Evolutionary conservation across 2,888 invertebrate species (phyloP), one percentile per base, ranked within the genome.

Genomic region (Nomada flava): DNA sequence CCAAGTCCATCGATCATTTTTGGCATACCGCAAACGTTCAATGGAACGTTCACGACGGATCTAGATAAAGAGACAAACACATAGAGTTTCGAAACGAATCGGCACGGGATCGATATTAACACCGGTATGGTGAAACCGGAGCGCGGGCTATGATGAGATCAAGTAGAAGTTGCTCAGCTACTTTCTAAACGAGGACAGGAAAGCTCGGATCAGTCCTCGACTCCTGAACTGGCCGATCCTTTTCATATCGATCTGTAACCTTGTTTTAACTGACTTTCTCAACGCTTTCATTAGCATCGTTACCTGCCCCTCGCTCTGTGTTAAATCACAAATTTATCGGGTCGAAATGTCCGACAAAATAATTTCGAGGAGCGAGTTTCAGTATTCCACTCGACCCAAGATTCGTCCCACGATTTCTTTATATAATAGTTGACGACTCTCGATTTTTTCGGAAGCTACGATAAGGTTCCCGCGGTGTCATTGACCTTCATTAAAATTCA

Each of bases 181-280:
- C 91, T 91, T 91, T 91, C 91, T 90, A 90, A 88, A 84, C 76
- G 85, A 70, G 80, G 75, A 57, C 86, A 87, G 81, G 87, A 87
- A 87, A 89, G 76, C 72, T 78, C 69, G 10, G 77, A 52, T 76
- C 84, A 74, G 74, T 85, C 82, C 75, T 73, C 81, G 67, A 59
- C 26, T 26, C 23, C n/a, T 42, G 29, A 15, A 42, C 29, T 20
- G 47, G 20, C 36, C 52, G 52, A 69, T 83, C 63, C 63, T 74
- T 70, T 73, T 65, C 50, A 42, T 55, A 13, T 23, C 20, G 11
- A 60, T 47, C 44, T 18, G 29, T 47, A 50, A 36, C 23, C 44
- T 50, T 74, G 11, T 50, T 42, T 59, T 13, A 5, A 68, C 9
- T 18, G 18, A n/a, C 65, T 73, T 73, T 44, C 47, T 47, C 47